Conservation (phyloP, 2,888 invertebrate species). For the Ischnus inquisitorius region DNA sequence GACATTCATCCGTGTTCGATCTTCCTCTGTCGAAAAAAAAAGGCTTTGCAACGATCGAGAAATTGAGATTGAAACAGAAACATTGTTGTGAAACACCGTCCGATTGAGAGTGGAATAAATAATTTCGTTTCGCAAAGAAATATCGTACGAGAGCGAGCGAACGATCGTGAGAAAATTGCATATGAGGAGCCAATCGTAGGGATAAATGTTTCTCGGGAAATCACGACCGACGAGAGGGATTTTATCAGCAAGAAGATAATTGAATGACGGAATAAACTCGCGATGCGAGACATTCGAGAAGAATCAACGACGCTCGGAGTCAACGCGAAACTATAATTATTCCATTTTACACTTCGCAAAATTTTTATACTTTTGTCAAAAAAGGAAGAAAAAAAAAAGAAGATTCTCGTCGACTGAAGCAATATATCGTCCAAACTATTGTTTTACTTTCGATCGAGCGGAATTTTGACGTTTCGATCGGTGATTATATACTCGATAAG, state of each 20-base stretch:
- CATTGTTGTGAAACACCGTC: neutral
- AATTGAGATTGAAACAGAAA: neutral
- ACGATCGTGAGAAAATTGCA: conserved; percentile 12
- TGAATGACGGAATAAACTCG: conserved; percentile 42
- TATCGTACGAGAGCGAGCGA: neutral
- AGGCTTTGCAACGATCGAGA: neutral
- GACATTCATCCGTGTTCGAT: neutral
- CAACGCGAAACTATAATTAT: conserved; percentile 9
- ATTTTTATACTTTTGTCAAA: neutral
- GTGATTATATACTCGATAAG: neutral
- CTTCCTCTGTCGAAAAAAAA: neutral
- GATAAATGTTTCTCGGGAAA: conserved; percentile 33
- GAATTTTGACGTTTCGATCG: neutral
- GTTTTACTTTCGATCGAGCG: neutral
- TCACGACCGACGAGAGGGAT: conserved; percentile 44
- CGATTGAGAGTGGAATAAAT: conserved; percentile 13
- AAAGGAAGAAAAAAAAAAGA: neutral
- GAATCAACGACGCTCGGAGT: conserved; percentile 22
- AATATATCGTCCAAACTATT: neutral
- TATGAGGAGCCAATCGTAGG: neutral
- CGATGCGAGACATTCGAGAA: conserved; percentile 15
- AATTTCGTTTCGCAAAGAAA: neutral
- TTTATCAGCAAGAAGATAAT: conserved; percentile 52
- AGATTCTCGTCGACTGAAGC: neutral
- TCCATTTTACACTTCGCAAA: conserved; percentile 9